phyloP scores from a whole-genome alignment of 2,797 vertebrate species.

The Scolopax bukidnonensis region DNA sequence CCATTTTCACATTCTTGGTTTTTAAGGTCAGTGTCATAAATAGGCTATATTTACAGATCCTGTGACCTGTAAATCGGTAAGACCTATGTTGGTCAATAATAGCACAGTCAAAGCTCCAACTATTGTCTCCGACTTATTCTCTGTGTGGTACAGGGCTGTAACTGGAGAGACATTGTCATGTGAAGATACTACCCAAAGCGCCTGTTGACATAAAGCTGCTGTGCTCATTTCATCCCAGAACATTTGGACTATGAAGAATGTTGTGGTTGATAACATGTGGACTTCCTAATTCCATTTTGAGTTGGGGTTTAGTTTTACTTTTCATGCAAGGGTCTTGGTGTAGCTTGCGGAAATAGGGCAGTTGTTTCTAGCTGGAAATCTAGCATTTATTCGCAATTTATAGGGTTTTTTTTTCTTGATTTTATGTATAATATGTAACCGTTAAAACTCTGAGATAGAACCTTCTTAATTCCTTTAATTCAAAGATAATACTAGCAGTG shows the following conservation, averaged over 20 bases:
- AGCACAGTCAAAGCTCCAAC: neutral
- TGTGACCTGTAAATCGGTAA: neutral
- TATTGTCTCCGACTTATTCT: neutral
- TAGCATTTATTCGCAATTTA: neutral
- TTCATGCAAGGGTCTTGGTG: neutral
- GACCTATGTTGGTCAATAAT: neutral
- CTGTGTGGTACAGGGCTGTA: neutral
- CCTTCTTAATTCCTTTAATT: neutral
- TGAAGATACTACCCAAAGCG: neutral
- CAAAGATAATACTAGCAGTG: fast-evolving
- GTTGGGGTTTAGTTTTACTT: neutral
- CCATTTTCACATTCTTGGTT: neutral
- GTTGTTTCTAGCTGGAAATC: neutral
- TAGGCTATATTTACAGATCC: neutral
- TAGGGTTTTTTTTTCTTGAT: fast-evolving
- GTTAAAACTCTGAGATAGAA: neutral
- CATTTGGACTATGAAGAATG: neutral
- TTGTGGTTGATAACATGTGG: neutral
- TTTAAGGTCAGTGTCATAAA: neutral
- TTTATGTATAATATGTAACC: neutral
- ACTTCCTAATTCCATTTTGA: neutral
- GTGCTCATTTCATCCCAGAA: neutral
- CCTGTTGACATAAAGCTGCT: neutral
- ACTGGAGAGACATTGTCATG: neutral
- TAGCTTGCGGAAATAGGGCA: neutral